phyloP scores from a whole-genome alignment of 2,113 vertebrate species.

The Benitochromis conjunctus region DNA sequence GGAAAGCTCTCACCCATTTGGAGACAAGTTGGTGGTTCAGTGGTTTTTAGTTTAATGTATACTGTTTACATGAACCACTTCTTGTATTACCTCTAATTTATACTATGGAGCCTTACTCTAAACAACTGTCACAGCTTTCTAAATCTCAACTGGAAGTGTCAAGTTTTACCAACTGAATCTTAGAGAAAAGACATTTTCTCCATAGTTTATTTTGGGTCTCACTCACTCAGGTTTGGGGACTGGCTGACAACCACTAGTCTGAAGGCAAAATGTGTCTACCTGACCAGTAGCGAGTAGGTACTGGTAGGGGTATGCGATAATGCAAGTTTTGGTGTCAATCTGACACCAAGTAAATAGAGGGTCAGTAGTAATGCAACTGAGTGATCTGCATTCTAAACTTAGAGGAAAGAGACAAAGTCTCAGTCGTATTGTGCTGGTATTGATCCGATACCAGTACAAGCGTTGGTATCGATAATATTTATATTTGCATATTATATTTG shows the following conservation, averaged over 20 bases:
- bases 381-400: not conserved
- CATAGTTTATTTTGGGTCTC: not conserved
- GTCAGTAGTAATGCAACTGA: not conserved
- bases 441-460: not conserved
- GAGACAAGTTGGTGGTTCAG: not conserved
- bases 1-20: not conserved
- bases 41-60: not conserved
- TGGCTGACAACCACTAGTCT: not conserved
- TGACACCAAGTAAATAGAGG: not conserved
- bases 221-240: not conserved
- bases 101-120: not conserved
- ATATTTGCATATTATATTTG: no score
- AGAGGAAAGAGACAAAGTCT: not conserved
- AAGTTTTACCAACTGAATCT: not conserved
- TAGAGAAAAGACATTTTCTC: not conserved
- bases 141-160: not conserved
- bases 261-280: not conserved
- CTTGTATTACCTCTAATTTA: not conserved
- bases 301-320: not conserved
- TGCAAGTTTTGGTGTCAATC: not conserved
- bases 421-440: not conserved
- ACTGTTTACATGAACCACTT: not conserved
- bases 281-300: not conserved
- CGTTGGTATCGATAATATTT: not conserved
- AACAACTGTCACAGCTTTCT: not conserved